These are phyloP conservation scores for Thermophis baileyi DNA, from an alignment of 2,113 vertebrate genomes.

Conservation along the genomic window DNA sequence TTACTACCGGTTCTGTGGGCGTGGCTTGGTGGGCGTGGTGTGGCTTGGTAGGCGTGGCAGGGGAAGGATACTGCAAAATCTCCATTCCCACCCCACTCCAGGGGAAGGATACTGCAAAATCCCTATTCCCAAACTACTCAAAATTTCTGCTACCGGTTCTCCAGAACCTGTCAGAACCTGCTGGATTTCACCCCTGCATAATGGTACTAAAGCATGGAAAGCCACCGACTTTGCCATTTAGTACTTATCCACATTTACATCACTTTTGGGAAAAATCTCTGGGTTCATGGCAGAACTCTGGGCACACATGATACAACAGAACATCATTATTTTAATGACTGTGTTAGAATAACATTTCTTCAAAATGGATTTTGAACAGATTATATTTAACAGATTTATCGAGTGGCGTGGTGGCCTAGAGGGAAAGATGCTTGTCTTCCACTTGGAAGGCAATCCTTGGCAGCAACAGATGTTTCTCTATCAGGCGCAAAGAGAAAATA, in stretches of 20 bases:
- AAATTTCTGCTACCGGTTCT: too few species aligned
- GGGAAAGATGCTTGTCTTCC: neutral
- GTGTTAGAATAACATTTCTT: neutral
- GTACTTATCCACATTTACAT: neutral
- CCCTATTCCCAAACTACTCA: too few species aligned
- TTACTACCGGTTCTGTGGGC: too few species aligned
- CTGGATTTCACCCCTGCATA: too few species aligned
- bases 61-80: too few species aligned
- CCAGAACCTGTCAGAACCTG: too few species aligned
- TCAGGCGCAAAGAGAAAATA: neutral
- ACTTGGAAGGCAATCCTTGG: neutral
- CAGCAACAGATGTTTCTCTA: neutral
- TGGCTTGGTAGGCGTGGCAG: too few species aligned
- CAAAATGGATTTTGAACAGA: neutral
- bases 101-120: too few species aligned
- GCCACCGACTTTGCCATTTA: neutral
- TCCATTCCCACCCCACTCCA: too few species aligned
- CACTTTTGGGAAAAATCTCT: neutral
- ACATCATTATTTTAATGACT: neutral
- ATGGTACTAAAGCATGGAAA: neutral
- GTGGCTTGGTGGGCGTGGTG: too few species aligned
- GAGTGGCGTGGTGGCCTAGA: neutral
- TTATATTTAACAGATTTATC: neutral
- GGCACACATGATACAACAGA: neutral
- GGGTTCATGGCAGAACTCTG: neutral